Evolutionary conservation across 2,888 invertebrate genomes (phyloP).

Genomic region (Orchesellides sinensis): DNA sequence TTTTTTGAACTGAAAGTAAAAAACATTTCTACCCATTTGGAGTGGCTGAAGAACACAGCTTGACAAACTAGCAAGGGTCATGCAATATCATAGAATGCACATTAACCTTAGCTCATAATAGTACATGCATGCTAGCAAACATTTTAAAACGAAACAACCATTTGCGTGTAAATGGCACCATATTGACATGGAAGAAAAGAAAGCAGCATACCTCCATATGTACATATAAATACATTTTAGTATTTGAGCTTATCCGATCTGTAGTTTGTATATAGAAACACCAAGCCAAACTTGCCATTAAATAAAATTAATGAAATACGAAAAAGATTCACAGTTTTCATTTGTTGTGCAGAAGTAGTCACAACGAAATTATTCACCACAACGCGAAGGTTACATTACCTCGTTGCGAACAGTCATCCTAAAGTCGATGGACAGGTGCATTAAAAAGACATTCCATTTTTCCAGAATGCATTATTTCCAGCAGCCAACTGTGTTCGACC

Average conservation of each 20-base stretch:
- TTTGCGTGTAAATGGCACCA: no score
- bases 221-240: neutral
- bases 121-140: no score
- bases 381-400: neutral
- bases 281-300: no score
- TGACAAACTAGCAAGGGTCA: constrained; percentile 52
- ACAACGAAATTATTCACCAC: neutral
- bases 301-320: no score
- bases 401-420: neutral
- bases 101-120: neutral
- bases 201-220: neutral
- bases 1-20: neutral
- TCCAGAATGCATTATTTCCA: neutral
- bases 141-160: no score
- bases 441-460: neutral
- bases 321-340: no score
- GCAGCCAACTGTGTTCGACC: neutral
- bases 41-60: neutral
- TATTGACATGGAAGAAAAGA: neutral
- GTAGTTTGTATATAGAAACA: neutral
- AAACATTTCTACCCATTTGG: neutral
- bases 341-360: no score
- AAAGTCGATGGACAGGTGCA: neutral
- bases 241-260: neutral
- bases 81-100: constrained; percentile 22